These are phyloP conservation scores for Oncorhynchus gorbuscha DNA, from an alignment of 2,113 vertebrate species.

Conservation along the genomic window DNA sequence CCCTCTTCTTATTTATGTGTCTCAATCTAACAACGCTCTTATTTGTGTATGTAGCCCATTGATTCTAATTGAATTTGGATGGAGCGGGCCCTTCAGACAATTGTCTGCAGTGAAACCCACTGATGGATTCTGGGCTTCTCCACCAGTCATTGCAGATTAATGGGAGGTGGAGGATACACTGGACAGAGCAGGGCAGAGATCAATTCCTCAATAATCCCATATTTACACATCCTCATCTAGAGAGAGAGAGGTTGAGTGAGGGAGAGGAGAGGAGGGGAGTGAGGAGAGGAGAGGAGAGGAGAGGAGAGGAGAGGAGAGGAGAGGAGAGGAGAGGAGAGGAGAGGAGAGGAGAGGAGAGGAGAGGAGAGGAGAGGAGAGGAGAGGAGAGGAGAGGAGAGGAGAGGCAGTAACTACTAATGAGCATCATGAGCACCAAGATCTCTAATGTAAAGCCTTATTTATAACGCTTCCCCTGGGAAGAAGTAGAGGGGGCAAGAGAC, in stretches of 20 bases:
- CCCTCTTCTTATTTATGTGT: conserved; percentile 54
- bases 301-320: neutral
- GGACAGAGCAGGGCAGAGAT: conserved; percentile 61
- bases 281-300: neutral
- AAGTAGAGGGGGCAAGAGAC: neutral
- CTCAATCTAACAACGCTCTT: conserved; percentile 62
- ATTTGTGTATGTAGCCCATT: conserved; percentile 70
- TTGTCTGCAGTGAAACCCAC: conserved; percentile 70
- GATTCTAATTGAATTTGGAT: conserved; percentile 80
- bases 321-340: too few relatives aligned
- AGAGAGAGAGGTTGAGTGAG: neutral
- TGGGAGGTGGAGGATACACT: conserved; percentile 63
- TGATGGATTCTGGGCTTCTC: conserved; percentile 74
- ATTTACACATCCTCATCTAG: conserved; percentile 67
- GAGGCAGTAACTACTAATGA: too few relatives aligned
- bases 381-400: too few relatives aligned
- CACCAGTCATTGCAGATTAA: conserved; percentile 71
- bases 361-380: neutral
- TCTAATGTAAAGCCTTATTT: too few relatives aligned
- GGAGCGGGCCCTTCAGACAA: conserved; percentile 73
- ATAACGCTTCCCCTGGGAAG: too few relatives aligned
- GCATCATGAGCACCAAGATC: too few relatives aligned
- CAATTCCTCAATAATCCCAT: conserved; percentile 69
- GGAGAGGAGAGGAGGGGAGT: neutral
- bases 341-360: neutral